Evolutionary conservation across 2,888 invertebrate species (phyloP).

Genomic region (Scelioninae gen. 2): DNA sequence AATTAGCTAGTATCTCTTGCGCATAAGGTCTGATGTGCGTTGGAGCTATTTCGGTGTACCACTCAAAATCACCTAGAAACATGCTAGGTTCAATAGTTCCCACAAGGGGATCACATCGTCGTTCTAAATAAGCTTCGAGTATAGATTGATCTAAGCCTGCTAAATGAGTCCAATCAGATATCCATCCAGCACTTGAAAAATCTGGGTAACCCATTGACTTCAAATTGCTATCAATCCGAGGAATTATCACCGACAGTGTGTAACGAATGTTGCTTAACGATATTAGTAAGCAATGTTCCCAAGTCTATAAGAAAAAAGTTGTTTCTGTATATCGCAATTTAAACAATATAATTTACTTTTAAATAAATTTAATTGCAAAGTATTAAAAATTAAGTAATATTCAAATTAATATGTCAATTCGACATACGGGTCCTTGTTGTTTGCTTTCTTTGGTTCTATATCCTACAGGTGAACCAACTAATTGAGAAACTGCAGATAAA

Average conservation of each 20-base stretch:
- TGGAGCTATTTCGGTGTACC: slow-evolving; percentile 86
- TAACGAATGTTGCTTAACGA: slow-evolving; percentile 93
- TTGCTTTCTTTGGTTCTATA: slow-evolving; percentile 71
- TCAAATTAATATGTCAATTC: too few species aligned
- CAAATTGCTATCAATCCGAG: slow-evolving; percentile 82
- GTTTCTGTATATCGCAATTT: too few species aligned
- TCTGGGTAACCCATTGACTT: slow-evolving; percentile 84
- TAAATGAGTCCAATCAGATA: slow-evolving; percentile 79
- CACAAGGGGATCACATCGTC: slow-evolving; percentile 94
- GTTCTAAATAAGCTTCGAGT: slow-evolving; percentile 87
- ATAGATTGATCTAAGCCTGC: slow-evolving; percentile 33
- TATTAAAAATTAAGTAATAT: too few species aligned
- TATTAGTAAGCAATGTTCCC: slow-evolving; percentile 89
- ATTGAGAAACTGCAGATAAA: slow-evolving; percentile 79
- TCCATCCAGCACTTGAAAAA: slow-evolving; percentile 72
- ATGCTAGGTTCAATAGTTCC: slow-evolving; percentile 97
- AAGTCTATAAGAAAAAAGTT: slow-evolving; percentile 74
- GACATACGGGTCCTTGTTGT: slow-evolving; percentile 70
- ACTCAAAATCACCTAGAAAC: slow-evolving; percentile 93
- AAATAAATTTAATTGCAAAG: too few species aligned
- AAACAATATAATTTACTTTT: too few species aligned
- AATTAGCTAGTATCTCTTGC: slow-evolving; percentile 89
- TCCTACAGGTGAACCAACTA: slow-evolving; percentile 79
- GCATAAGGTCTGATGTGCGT: slow-evolving; percentile 90
- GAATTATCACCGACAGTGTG: slow-evolving; percentile 84